Evolutionary conservation across 2,888 invertebrate species (phyloP), one percentile per base, ranked within the genome.

Genomic region (Tiphia femorata): DNA sequence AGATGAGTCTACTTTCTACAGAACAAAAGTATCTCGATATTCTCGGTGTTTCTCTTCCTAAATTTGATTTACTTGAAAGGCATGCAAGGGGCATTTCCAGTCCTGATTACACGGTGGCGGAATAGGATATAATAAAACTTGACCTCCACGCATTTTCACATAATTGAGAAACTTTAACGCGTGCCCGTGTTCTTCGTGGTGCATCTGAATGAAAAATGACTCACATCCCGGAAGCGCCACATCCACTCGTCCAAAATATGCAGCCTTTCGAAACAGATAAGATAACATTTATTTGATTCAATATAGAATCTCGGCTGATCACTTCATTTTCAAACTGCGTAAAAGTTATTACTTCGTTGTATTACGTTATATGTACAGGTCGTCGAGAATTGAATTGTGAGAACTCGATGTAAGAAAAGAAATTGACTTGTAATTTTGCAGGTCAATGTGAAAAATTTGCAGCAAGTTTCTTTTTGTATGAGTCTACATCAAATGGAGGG

Each of bases 121-220:
- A 6, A 86, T 70, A 1, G 75, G 60, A 29, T 67, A 76, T 17
- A 86, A 73, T 42, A 65, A 58, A 1, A 86, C 84, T 30, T 66
- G 64, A 8, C 86, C 86, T 6, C 87, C 86, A 46, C 86, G 78
- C 79, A 85, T 79, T 62, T 84, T 81, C 30, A 86, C 77, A 59
- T 86, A 87, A 58, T 86, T 84, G 2, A 85, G 70, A 30, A 86
- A 84, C 40, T 71, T 73, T 23, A 84, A 62, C 1, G 85, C 85
- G 58, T 87, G 87, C 5, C 82, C 80, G 27, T 83, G 78, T 73
- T 87, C 87, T 62, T 87, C 87, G 12, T 82, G 56, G 65, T 86
- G 84, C 86, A 87, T 86, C 62, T 81, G 79, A 64, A 80, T 81
- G 59, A 86, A 87, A 64, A 82, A 86, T 10, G 84, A 77, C 51